These are phyloP conservation scores for Pocota personata DNA, from an alignment of 2,888 invertebrate genomes.

Conservation along the genomic window DNA sequence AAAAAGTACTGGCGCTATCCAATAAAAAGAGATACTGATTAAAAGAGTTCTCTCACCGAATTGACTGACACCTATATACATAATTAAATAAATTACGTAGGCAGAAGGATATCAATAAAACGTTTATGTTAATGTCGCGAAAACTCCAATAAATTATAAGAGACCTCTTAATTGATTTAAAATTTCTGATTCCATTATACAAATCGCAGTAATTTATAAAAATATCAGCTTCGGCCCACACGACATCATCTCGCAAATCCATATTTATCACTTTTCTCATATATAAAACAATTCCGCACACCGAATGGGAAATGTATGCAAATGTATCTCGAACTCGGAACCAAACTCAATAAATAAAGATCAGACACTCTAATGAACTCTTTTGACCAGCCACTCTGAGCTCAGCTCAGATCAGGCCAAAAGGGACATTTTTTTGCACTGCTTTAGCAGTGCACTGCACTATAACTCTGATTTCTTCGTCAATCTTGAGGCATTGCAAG, in stretches of 20 bases:
- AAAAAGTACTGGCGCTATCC: constrained; percentile 43
- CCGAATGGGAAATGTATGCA: constrained; percentile 39
- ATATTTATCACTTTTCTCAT: constrained; percentile 44
- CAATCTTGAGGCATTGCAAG: constrained; percentile 36
- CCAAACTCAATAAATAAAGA: constrained; percentile 57
- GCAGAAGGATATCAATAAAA: constrained; percentile 32
- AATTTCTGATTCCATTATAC: constrained; percentile 16
- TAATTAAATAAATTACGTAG: constrained; percentile 58
- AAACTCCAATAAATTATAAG: constrained; percentile 1
- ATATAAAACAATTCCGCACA: not conserved
- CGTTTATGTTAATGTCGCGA: constrained; percentile 47
- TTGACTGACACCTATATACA: constrained; percentile 4
- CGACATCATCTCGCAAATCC: constrained; percentile 28
- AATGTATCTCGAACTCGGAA: constrained; percentile 37
- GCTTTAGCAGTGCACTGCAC: not conserved
- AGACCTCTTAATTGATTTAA: constrained; percentile 54
- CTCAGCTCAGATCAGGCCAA: constrained; percentile 15
- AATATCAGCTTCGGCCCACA: constrained; percentile 10
- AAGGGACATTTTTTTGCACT: constrained; percentile 36
- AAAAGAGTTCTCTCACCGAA: constrained; percentile 29
- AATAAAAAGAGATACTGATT: constrained; percentile 21
- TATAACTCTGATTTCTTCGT: not conserved
- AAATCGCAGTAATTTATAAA: constrained; percentile 15
- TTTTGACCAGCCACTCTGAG: constrained; percentile 24
- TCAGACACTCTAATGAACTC: constrained; percentile 62